Evolutionary conservation across 2,888 invertebrate species (phyloP).

Genomic region (Lasioglossum pauxillum): DNA sequence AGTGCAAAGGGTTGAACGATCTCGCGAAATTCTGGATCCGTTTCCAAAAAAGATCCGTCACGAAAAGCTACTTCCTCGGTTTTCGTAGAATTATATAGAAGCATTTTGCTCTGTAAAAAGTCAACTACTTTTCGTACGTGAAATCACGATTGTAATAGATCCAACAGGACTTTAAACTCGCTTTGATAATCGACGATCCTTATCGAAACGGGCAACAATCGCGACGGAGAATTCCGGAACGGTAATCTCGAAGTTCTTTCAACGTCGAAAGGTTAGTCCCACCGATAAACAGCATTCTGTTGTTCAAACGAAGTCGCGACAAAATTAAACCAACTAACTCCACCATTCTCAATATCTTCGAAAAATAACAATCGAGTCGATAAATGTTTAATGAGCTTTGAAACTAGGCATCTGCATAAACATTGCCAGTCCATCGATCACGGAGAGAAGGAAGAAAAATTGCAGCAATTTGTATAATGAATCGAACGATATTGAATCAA

Average conservation of each 20-base stretch:
- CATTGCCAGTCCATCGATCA: background rate
- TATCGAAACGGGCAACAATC: slow-evolving; percentile 18
- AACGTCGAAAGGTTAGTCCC: slow-evolving; percentile 61
- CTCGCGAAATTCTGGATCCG: no score
- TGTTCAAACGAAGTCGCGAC: slow-evolving; percentile 18
- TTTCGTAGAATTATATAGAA: no score
- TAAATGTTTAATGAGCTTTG: background rate
- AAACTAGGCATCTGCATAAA: background rate
- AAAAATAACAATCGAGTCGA: background rate
- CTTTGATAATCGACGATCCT: slow-evolving; percentile 14
- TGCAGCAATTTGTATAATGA: background rate
- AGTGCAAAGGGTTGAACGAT: no score
- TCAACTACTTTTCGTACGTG: background rate
- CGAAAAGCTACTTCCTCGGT: no score
- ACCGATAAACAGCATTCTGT: slow-evolving; percentile 13
- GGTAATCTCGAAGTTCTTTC: slow-evolving; percentile 48
- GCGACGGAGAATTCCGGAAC: background rate
- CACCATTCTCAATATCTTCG: background rate
- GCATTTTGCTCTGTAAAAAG: background rate
- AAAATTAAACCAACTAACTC: slow-evolving; percentile 15
- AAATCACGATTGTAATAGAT: background rate
- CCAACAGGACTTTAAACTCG: background rate
- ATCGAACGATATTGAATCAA: slow-evolving; percentile 13
- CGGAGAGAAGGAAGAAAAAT: background rate
- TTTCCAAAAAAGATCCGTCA: no score